A percentile compares a stretch with the other conserved stretches of the same genome.
phyloP scores from a whole-genome alignment of 2,888 invertebrate species.

The Drosophila bunnanda region DNA sequence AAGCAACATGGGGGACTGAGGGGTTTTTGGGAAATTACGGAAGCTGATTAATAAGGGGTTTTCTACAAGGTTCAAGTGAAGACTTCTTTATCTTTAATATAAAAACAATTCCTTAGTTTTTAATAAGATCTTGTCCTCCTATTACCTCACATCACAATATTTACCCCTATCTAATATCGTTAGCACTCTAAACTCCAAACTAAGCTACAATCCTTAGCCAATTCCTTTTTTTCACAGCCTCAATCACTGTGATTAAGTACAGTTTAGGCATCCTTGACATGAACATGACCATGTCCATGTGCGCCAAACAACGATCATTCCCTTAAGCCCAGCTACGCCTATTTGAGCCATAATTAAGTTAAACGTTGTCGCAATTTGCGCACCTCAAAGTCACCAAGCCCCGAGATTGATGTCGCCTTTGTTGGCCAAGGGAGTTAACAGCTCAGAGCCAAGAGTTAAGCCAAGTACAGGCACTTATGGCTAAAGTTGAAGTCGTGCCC shows the following conservation, averaged over 20 bases:
- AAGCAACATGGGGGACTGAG: too few relatives aligned
- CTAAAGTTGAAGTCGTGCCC: constrained; percentile 52
- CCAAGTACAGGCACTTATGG: constrained; percentile 29
- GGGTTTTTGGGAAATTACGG: constrained; percentile 4
- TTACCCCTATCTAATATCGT: not conserved
- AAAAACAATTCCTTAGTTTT: not conserved
- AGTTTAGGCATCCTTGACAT: constrained; percentile 52
- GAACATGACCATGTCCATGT: constrained; percentile 65
- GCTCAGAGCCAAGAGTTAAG: constrained; percentile 15
- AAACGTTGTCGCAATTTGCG: constrained; percentile 80
- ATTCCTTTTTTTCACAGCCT: constrained; percentile 13
- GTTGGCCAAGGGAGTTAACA: constrained; percentile 35
- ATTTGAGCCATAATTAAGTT: constrained; percentile 81
- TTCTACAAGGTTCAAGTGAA: not conserved
- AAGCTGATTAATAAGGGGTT: constrained; percentile 2
- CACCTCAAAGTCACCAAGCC: constrained; percentile 53
- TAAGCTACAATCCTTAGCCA: not conserved
- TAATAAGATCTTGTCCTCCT: too few relatives aligned
- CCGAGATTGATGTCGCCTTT: constrained; percentile 76
- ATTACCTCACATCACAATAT: constrained; percentile 3
- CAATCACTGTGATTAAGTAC: constrained; percentile 45
- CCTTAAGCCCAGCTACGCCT: constrained; percentile 67
- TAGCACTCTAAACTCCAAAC: not conserved
- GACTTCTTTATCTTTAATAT: not conserved
- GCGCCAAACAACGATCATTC: constrained; percentile 40